Conservation (phyloP, 2,797 vertebrate genomes). For the Antrozous pallidus region DNA sequence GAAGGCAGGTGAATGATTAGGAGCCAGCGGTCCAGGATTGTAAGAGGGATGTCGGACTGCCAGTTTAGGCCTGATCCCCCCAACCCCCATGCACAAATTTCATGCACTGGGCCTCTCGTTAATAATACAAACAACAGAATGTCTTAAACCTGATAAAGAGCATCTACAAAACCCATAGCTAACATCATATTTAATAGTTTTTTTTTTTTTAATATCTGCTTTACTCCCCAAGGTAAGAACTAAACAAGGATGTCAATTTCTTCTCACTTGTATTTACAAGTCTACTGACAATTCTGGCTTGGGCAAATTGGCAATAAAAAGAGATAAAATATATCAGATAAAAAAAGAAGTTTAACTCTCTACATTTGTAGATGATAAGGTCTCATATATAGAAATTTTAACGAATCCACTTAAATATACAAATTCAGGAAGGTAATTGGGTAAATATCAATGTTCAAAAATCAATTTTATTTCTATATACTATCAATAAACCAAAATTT, state of each 20-base stretch:
- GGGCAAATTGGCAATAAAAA: neutral
- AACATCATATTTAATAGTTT: neutral
- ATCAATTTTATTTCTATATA: neutral
- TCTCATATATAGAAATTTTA: neutral
- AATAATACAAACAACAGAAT: neutral
- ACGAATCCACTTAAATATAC: neutral
- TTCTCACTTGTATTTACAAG: neutral
- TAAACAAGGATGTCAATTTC: neutral
- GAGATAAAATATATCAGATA: neutral
- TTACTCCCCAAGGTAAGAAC: neutral
- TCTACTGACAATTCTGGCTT: neutral
- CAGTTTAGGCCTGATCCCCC: too few species aligned
- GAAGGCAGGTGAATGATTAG: too few species aligned
- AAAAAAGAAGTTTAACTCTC: neutral
- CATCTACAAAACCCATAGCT: neutral
- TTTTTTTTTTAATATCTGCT: neutral
- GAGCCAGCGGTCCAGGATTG: too few species aligned
- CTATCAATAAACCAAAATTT: neutral
- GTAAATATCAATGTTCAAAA: neutral
- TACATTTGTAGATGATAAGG: neutral
- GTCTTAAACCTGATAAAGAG: neutral
- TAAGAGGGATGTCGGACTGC: too few species aligned
- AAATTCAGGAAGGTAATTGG: neutral
- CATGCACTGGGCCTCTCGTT: too few species aligned
- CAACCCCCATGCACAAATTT: too few species aligned